Evolutionary conservation across 2,113 vertebrate species (phyloP).

Genomic region (Puntigrus tetrazona): DNA sequence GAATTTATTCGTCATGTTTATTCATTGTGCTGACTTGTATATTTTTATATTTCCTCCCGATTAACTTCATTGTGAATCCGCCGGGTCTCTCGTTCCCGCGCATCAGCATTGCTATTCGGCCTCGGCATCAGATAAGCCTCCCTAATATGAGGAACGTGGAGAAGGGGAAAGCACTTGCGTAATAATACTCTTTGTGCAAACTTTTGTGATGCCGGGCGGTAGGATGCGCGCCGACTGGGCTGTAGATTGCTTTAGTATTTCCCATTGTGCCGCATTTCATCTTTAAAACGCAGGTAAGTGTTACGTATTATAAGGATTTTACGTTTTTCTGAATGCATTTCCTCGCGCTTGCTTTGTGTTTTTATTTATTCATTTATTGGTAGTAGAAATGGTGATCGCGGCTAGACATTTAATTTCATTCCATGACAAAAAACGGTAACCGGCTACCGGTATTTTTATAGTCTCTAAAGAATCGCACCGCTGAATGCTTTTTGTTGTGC

Average conservation of each 20-base stretch:
- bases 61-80: constrained; percentile 72
- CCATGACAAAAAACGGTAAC: not conserved
- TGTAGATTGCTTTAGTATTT: constrained; percentile 73
- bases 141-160: constrained; percentile 61
- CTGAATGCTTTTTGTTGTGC: too few relatives aligned
- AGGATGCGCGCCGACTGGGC: constrained; percentile 74
- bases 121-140: constrained; percentile 62
- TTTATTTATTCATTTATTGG: not conserved
- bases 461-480: not conserved
- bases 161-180: constrained; percentile 64
- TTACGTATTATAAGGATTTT: not conserved
- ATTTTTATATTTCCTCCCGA: constrained; percentile 68
- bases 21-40: constrained; percentile 74
- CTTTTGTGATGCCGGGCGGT: constrained; percentile 71
- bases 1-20: constrained; percentile 67
- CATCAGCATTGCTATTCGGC: constrained; percentile 70
- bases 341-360: not conserved
- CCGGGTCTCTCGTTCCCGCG: constrained; percentile 63
- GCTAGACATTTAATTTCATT: not conserved
- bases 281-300: not conserved
- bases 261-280: constrained; percentile 62
- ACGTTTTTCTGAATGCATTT: constrained; percentile 25
- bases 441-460: not conserved
- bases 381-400: not conserved
- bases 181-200: constrained; percentile 80